phyloP scores from a whole-genome alignment of 2,888 invertebrate species.

The Apodemia mormo region DNA sequence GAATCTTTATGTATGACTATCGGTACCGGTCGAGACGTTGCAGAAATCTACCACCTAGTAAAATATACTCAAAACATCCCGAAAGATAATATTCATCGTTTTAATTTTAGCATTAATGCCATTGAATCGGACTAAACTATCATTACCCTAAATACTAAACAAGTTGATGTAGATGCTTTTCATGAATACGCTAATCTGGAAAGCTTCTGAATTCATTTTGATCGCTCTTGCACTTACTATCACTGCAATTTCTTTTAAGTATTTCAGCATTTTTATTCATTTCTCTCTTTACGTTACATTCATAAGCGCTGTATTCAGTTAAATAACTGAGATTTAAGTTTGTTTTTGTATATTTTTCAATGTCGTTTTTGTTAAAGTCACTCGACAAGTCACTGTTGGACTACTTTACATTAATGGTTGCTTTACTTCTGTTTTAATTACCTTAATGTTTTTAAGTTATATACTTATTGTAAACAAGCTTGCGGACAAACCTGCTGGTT shows the following conservation, averaged over 20 bases:
- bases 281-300: conserved; percentile 1
- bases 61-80: no score
- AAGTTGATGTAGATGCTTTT: conserved; percentile 2
- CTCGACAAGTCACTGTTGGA: not conserved
- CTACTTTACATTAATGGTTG: not conserved
- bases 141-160: not conserved
- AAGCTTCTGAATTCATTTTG: conserved; percentile 10
- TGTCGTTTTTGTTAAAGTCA: conserved; percentile 2
- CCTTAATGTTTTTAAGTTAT: not conserved
- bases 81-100: not conserved
- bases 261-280: conserved; percentile 13
- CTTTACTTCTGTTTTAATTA: not conserved
- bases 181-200: conserved; percentile 1
- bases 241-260: conserved; percentile 8
- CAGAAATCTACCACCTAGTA: no score
- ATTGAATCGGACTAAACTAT: not conserved
- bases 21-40: no score
- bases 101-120: not conserved
- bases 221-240: not conserved
- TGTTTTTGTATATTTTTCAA: conserved; percentile 3
- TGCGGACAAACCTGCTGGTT: no score
- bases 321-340: not conserved
- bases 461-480: no score
- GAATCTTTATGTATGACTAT: no score
- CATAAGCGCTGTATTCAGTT: conserved; percentile 16